A percentile compares a stretch with the other conserved stretches of the same genome.
Conservation (phyloP, 1,140 invertebrate genomes). For the Trachymyrmex cornetzi region DNA sequence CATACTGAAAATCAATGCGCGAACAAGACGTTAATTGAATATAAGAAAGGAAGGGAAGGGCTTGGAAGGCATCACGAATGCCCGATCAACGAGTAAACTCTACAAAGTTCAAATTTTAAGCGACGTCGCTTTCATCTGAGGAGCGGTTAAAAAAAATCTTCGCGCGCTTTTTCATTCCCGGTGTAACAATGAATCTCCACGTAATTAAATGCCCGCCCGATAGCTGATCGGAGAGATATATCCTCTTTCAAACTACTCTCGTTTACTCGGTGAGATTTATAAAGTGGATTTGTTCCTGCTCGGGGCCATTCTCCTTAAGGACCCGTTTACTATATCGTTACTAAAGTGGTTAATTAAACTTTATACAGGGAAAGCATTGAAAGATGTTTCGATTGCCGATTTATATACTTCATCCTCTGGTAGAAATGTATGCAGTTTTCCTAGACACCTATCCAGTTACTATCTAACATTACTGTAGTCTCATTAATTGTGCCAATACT, state of each 20-base stretch:
- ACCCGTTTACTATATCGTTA: conserved; percentile 38
- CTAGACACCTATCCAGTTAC: too few species aligned
- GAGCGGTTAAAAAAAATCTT: neutral
- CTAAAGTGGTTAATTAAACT: conserved; percentile 48
- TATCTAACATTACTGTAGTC: too few species aligned
- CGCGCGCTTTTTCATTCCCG: conserved; percentile 3
- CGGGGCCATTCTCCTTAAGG: conserved; percentile 25
- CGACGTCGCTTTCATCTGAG: neutral
- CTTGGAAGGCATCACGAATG: neutral
- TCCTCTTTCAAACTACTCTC: conserved; percentile 26
- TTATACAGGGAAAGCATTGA: neutral
- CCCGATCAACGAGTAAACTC: neutral
- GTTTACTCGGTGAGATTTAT: conserved; percentile 56
- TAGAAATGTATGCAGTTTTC: too few species aligned
- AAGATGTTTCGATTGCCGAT: neutral
- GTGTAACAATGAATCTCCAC: conserved; percentile 67
- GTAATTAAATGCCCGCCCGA: conserved; percentile 70
- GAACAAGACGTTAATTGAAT: conserved; percentile 52
- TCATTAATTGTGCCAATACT: too few species aligned
- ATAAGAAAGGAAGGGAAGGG: neutral
- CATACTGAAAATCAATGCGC: conserved; percentile 87
- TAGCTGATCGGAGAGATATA: conserved; percentile 59
- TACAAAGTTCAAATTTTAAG: neutral
- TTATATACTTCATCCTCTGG: neutral
- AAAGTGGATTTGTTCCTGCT: conserved; percentile 51